Evolutionary conservation across 1,140 invertebrate species (phyloP).

Genomic region (Orchestia grillus): DNA sequence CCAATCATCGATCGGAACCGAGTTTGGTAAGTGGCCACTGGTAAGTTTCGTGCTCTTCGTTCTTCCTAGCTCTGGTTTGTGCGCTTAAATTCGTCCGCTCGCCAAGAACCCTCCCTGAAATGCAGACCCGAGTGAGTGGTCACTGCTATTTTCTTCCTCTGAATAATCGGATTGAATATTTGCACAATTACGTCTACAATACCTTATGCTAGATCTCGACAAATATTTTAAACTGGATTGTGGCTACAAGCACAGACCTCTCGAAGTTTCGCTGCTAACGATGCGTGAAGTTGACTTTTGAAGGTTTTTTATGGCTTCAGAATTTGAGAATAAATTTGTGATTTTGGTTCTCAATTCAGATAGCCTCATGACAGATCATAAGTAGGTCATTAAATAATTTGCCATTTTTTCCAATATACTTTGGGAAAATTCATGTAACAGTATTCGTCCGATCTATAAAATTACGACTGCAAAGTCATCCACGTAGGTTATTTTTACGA

Average conservation of each 20-base stretch:
- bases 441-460: too few species aligned
- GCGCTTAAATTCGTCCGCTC: background rate
- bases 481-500: too few species aligned
- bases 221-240: background rate
- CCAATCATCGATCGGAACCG: constrained; percentile 55
- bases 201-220: background rate
- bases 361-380: too few species aligned
- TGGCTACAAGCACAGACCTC: background rate
- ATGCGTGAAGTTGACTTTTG: background rate
- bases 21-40: constrained; percentile 42
- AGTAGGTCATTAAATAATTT: too few species aligned
- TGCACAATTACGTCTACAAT: constrained; percentile 38
- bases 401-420: too few species aligned
- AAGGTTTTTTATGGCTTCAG: too few species aligned
- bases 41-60: constrained; percentile 16
- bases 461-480: too few species aligned
- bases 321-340: too few species aligned
- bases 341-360: too few species aligned
- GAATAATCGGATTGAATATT: constrained; percentile 28
- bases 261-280: background rate
- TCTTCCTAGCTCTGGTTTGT: background rate
- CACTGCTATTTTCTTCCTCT: background rate
- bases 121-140: background rate
- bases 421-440: too few species aligned
- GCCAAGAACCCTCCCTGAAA: background rate